Evolutionary conservation across 2,888 invertebrate genomes (phyloP).

Genomic region (Lymantria monacha): DNA sequence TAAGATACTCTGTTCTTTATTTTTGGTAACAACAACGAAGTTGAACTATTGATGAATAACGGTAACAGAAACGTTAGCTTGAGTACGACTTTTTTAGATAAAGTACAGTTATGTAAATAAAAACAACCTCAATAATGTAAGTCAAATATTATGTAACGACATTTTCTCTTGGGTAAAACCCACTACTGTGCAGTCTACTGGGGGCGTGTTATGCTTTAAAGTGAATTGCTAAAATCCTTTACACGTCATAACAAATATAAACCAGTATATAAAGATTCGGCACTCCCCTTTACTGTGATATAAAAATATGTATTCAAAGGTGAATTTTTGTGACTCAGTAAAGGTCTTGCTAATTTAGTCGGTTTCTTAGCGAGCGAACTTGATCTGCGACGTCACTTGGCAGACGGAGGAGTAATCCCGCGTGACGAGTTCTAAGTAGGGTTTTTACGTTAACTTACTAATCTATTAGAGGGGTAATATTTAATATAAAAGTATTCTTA

Average conservation of each 20-base stretch:
- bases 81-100: neutral
- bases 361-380: constrained; percentile 4
- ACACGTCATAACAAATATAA: constrained; percentile 22
- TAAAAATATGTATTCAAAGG: neutral
- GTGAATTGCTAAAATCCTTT: constrained; percentile 26
- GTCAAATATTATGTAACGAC: neutral
- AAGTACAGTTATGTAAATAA: neutral
- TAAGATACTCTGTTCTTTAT: no score
- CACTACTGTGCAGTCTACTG: constrained; percentile 12
- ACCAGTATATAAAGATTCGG: constrained; percentile 5
- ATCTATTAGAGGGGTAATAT: constrained; percentile 23
- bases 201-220: constrained; percentile 34
- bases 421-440: constrained; percentile 27
- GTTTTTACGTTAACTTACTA: constrained; percentile 40
- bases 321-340: constrained; percentile 4
- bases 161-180: constrained; percentile 17
- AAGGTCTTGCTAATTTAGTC: constrained; percentile 20
- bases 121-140: neutral
- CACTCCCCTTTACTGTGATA: neutral
- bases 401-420: constrained; percentile 21
- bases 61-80: no score
- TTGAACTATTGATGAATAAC: no score
- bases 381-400: constrained; percentile 33
- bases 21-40: no score
- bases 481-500: no score